A percentile compares a stretch with the other conserved stretches of the same genome.
phyloP scores from a whole-genome alignment of 2,888 invertebrate genomes.

The Pherbina coryleti region DNA sequence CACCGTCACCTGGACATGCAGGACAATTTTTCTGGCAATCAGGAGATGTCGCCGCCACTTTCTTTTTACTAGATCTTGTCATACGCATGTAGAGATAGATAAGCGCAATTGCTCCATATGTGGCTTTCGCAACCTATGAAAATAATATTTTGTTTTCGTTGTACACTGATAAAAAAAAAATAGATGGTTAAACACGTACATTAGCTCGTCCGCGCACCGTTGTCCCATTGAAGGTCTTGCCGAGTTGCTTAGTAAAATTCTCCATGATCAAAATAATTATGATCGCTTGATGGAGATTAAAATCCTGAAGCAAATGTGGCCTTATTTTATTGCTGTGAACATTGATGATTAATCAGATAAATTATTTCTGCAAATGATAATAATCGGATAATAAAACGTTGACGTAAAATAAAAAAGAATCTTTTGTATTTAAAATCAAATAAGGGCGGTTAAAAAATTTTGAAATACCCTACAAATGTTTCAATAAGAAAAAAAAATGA shows the following conservation, averaged over 20 bases:
- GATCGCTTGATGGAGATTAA: background rate
- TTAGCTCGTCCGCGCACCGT: slow-evolving; percentile 59
- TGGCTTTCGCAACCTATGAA: slow-evolving; percentile 18
- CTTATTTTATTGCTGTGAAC: no score
- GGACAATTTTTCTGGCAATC: background rate
- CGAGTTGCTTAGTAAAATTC: slow-evolving; percentile 2
- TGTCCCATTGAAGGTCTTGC: slow-evolving; percentile 52
- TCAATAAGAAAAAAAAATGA: no score
- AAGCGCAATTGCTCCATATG: slow-evolving; percentile 8
- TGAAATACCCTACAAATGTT: no score
- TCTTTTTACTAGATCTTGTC: background rate
- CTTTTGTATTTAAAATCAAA: no score
- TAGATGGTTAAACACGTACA: slow-evolving; percentile 44
- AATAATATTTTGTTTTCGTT: background rate
- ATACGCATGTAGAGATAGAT: slow-evolving; percentile 24
- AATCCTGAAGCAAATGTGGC: no score
- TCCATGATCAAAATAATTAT: background rate
- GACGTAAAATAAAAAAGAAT: no score
- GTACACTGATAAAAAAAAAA: background rate
- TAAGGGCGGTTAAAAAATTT: no score
- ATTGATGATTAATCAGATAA: no score
- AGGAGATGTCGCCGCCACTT: background rate
- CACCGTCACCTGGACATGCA: background rate
- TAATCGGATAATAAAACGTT: no score
- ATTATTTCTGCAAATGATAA: no score